Evolutionary conservation across 2,888 invertebrate species (phyloP).

Genomic region (Oligia strigilis): DNA sequence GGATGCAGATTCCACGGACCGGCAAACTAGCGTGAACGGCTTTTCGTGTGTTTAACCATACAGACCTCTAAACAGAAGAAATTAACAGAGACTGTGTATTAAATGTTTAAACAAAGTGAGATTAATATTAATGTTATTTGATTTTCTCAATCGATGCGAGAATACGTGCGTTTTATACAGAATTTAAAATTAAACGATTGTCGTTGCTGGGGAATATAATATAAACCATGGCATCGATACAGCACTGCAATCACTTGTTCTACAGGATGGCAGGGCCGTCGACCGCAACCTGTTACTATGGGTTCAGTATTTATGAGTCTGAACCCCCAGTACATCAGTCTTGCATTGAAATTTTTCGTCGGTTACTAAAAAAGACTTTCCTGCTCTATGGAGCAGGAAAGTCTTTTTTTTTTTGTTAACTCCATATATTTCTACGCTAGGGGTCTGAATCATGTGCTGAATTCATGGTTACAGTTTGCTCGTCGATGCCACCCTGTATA

Average conservation of each 20-base stretch:
- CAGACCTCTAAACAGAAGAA: neutral
- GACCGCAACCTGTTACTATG: neutral
- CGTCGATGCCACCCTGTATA: neutral
- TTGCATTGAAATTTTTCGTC: too few relatives aligned
- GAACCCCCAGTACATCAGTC: too few relatives aligned
- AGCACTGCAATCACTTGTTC: constrained; percentile 14
- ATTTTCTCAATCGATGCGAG: neutral
- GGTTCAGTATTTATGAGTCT: too few relatives aligned
- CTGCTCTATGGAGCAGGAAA: too few relatives aligned
- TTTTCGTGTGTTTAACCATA: constrained; percentile 11
- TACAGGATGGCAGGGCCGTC: neutral
- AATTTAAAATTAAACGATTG: neutral
- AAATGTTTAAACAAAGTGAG: constrained; percentile 21
- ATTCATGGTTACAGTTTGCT: too few relatives aligned
- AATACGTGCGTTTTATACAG: neutral
- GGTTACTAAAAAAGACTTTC: too few relatives aligned
- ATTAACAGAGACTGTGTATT: neutral
- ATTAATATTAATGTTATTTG: constrained; percentile 12
- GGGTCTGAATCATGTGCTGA: too few relatives aligned
- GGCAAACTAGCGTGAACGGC: too few relatives aligned
- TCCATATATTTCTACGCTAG: too few relatives aligned
- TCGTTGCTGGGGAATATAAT: neutral
- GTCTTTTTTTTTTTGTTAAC: too few relatives aligned
- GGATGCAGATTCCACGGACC: too few relatives aligned
- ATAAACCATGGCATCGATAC: neutral